phyloP scores from a whole-genome alignment of 2,888 invertebrate species.

The Smittia sp. region DNA sequence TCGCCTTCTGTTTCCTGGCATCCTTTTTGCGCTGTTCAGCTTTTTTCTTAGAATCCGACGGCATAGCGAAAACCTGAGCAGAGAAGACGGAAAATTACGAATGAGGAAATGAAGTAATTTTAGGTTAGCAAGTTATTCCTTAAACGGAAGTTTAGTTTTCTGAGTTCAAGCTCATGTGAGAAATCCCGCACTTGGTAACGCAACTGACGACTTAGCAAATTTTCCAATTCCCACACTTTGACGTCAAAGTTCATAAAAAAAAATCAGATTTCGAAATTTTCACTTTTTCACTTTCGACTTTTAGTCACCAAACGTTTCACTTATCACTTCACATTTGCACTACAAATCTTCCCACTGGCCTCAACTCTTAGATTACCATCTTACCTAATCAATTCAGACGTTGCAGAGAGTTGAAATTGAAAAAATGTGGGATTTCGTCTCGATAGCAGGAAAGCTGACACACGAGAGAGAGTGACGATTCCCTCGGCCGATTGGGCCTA shows the following conservation, averaged over 20 bases:
- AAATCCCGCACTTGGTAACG: too few relatives aligned
- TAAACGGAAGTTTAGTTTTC: not conserved
- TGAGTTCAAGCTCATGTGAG: not conserved
- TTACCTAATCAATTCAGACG: not conserved
- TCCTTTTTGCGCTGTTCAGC: conserved; percentile 97
- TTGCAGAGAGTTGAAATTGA: not conserved
- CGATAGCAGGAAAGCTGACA: too few relatives aligned
- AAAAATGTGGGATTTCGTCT: not conserved
- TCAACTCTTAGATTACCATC: not conserved
- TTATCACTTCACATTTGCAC: not conserved
- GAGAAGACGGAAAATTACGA: not conserved
- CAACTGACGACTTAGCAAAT: too few relatives aligned
- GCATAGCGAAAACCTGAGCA: conserved; percentile 65
- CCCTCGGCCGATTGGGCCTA: too few relatives aligned
- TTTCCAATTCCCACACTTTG: too few relatives aligned
- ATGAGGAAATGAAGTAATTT: not conserved
- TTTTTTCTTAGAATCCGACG: conserved; percentile 98
- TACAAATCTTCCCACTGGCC: not conserved
- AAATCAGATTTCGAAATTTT: not conserved
- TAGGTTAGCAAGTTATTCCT: not conserved
- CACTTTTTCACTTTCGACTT: not conserved
- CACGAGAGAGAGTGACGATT: too few relatives aligned
- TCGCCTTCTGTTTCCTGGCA: conserved; percentile 62
- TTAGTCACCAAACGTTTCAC: not conserved
- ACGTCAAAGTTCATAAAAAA: too few relatives aligned